Evolutionary conservation across 30 jellyfish, hydroid and myxozoan genomes (phyloP).

Genomic region (Pelagia noctiluca): DNA sequence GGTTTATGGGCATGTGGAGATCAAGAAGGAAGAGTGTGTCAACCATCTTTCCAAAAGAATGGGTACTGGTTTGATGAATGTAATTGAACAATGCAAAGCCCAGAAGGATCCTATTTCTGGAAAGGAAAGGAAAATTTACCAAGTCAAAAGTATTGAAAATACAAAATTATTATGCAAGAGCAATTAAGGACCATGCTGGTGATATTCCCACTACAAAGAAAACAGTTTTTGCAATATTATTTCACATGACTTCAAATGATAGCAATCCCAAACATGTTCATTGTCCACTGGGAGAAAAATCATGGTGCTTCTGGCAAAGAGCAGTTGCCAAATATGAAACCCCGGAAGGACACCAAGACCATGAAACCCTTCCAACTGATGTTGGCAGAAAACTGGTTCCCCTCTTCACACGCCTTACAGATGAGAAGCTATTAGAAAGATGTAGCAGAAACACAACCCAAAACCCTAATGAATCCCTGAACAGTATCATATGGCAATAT

Average conservation of each 20-base stretch:
- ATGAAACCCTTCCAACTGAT: constrained; percentile 48
- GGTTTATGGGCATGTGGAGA: too few species aligned
- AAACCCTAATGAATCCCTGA: constrained; percentile 44
- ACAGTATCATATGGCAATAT: constrained; percentile 12
- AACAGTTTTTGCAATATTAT: too few species aligned
- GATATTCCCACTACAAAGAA: too few species aligned
- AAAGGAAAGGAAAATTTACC: constrained; percentile 16
- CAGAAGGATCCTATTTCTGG: too few species aligned
- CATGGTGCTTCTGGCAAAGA: constrained; percentile 42
- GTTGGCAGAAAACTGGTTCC: constrained; percentile 57
- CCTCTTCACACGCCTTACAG: constrained; percentile 28
- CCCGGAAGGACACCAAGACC: constrained; percentile 50
- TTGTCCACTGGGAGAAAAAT: constrained; percentile 33
- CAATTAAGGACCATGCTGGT: too few species aligned
- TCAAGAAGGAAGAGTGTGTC: too few species aligned
- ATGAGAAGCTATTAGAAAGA: constrained; percentile 10
- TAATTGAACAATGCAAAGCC: too few species aligned
- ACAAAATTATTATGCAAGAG: too few species aligned
- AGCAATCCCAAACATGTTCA: too few species aligned
- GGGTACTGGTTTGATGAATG: constrained; percentile 34
- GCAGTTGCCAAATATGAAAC: constrained; percentile 8
- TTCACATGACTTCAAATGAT: too few species aligned
- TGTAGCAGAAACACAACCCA: constrained; percentile 48
- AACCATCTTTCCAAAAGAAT: constrained; percentile 13
- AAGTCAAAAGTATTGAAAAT: background rate